phyloP scores from a whole-genome alignment of 2,113 vertebrate species.

The Saimiri boliviensis region DNA sequence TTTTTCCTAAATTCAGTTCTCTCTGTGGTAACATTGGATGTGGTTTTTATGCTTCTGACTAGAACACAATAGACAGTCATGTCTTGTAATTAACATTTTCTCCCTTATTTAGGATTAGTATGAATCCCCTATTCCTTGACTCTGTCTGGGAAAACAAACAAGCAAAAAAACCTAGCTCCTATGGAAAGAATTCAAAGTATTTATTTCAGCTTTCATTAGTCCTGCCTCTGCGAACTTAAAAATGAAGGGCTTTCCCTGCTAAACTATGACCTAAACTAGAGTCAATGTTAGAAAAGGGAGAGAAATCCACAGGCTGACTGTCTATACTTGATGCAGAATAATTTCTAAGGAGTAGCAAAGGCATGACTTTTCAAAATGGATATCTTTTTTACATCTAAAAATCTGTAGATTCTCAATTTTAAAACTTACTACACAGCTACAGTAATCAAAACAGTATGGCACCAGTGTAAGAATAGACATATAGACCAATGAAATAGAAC shows the following conservation, averaged over 20 bases:
- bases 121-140: neutral
- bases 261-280: neutral
- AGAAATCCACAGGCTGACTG: neutral
- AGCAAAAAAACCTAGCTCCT: neutral
- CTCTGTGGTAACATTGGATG: neutral
- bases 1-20: neutral
- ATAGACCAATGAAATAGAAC: neutral
- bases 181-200: neutral
- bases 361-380: neutral
- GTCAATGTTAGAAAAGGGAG: neutral
- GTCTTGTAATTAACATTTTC: neutral
- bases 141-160: neutral
- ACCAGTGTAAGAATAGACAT: neutral
- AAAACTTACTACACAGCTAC: neutral
- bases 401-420: neutral
- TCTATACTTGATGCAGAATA: neutral
- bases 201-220: neutral
- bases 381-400: neutral
- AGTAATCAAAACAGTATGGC: neutral
- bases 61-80: neutral
- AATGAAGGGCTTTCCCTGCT: neutral
- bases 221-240: neutral
- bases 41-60: neutral
- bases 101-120: neutral
- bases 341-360: neutral